phyloP scores from a whole-genome alignment of 2,797 vertebrate species.

The Catharus ustulatus region DNA sequence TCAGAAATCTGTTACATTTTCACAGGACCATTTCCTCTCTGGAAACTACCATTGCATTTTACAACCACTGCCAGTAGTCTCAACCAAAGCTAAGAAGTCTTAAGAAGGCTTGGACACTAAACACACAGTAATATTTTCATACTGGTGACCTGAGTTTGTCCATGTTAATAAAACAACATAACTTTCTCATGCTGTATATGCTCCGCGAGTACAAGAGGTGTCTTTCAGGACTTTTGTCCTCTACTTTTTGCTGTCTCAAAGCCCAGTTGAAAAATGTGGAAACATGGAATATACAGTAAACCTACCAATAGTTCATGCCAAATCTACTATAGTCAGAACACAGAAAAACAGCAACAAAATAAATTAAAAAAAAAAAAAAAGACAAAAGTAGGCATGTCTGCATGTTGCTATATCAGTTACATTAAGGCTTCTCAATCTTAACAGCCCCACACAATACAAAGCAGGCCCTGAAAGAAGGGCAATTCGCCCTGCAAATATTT shows the following conservation, averaged over 20 bases:
- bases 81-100: not conserved
- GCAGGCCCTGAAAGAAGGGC: not conserved
- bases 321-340: not conserved
- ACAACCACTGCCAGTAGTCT: not conserved
- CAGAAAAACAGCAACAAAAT: not conserved
- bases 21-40: not conserved
- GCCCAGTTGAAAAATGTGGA: not conserved
- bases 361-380: not conserved
- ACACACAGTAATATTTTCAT: not conserved
- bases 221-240: not conserved
- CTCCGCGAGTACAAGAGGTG: not conserved
- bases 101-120: not conserved
- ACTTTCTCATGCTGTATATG: not conserved
- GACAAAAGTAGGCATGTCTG: not conserved
- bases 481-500: constrained; percentile 20
- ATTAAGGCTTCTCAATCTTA: not conserved
- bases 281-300: not conserved
- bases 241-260: not conserved
- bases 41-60: not conserved
- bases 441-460: not conserved
- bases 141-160: not conserved
- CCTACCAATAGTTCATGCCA: not conserved
- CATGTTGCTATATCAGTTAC: not conserved
- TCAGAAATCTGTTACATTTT: not conserved
- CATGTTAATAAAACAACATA: not conserved